phyloP scores from a whole-genome alignment of 2,797 vertebrate genomes.

The Dallia pectoralis region DNA sequence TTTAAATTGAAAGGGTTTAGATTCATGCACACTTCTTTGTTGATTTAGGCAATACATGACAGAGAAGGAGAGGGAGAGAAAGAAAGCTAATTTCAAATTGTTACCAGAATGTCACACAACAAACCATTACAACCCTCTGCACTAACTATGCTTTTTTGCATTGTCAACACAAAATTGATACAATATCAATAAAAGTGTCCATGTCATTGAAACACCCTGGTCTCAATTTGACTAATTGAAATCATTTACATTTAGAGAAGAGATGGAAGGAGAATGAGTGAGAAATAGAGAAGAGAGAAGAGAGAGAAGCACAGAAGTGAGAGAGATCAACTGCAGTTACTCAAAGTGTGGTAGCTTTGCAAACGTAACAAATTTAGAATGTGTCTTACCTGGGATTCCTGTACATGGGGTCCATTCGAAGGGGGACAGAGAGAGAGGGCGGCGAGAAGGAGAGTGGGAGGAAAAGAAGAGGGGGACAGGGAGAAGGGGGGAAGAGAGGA shows the following conservation, averaged over 20 bases:
- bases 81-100: too few species aligned
- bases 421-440: conserved; percentile 18
- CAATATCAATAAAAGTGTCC: too few species aligned
- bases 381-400: conserved; percentile 53
- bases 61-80: too few species aligned
- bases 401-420: conserved; percentile 18
- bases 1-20: not conserved
- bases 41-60: not conserved
- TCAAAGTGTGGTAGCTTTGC: not conserved
- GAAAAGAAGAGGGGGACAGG: too few species aligned
- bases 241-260: not conserved
- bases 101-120: too few species aligned
- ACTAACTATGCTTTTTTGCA: too few species aligned
- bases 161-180: too few species aligned
- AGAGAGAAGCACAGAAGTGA: not conserved
- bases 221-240: too few species aligned
- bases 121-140: too few species aligned
- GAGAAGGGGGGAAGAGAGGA: too few species aligned
- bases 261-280: not conserved
- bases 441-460: too few species aligned
- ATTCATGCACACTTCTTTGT: not conserved
- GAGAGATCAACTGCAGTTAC: not conserved
- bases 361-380: conserved; percentile 9
- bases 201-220: too few species aligned
- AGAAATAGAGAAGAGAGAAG: not conserved